Percentiles rank a stretch among this genome's conserved stretches.
phyloP scores from a whole-genome alignment of 1,140 invertebrate species.

The Zaprionus inermis region DNA sequence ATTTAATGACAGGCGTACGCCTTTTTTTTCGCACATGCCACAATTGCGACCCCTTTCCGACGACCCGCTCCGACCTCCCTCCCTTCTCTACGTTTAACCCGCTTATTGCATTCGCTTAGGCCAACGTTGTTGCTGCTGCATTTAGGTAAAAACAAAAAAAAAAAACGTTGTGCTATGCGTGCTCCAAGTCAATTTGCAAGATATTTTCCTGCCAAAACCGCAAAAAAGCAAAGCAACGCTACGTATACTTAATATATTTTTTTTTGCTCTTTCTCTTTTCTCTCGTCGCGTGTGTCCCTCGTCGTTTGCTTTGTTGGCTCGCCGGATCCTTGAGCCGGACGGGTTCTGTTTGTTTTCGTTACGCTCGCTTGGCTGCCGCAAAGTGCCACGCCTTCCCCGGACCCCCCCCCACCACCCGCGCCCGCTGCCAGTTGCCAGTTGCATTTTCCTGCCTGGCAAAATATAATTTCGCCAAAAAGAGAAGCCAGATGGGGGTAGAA shows the following conservation, averaged over 20 bases:
- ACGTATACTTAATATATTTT: slow-evolving; percentile 69
- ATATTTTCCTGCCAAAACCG: slow-evolving; percentile 57
- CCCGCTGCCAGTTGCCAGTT: slow-evolving; percentile 39
- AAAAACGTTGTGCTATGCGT: slow-evolving; percentile 67
- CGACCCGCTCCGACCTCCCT: neutral
- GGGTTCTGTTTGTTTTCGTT: slow-evolving; percentile 52
- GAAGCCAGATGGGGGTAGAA: neutral
- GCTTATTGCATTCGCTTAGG: slow-evolving; percentile 13
- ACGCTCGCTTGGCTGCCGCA: slow-evolving; percentile 50
- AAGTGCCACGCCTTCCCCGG: slow-evolving; percentile 42
- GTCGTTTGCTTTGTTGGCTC: neutral
- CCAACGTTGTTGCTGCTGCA: slow-evolving; percentile 30
- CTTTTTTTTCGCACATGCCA: slow-evolving; percentile 73
- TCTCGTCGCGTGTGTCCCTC: slow-evolving; percentile 31
- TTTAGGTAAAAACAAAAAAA: slow-evolving; percentile 28
- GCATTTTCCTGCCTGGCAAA: slow-evolving; percentile 40
- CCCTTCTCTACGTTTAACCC: slow-evolving; percentile 1
- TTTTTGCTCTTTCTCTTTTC: slow-evolving; percentile 6
- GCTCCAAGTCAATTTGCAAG: slow-evolving; percentile 74
- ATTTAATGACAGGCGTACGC: slow-evolving; percentile 75
- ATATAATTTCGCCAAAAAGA: slow-evolving; percentile 14
- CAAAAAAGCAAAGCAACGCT: slow-evolving; percentile 41
- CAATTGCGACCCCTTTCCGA: slow-evolving; percentile 42
- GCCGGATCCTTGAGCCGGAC: slow-evolving; percentile 35
- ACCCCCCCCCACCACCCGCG: neutral